These are phyloP conservation scores for Leiothrix lutea DNA, from an alignment of 2,113 vertebrate species.

Conservation along the genomic window DNA sequence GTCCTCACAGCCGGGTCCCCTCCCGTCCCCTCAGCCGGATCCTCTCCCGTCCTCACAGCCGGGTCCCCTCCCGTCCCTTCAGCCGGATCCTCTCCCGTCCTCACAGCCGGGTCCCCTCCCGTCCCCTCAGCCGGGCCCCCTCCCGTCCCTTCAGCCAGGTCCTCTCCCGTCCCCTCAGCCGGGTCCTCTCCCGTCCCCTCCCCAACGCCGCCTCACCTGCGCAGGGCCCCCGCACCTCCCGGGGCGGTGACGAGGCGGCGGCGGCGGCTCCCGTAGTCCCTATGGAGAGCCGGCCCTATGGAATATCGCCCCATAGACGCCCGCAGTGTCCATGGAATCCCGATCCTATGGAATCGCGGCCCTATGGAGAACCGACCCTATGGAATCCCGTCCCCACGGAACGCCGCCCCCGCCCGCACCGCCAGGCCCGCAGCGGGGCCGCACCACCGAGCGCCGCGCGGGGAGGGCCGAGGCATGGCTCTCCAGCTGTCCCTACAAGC, in stretches of 20 bases:
- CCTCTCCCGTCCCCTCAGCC: too few relatives aligned
- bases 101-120: too few relatives aligned
- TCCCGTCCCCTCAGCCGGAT: background rate
- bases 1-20: too few relatives aligned
- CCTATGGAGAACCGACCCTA: background rate
- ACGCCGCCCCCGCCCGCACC: background rate
- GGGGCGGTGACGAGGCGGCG: background rate
- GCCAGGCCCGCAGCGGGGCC: background rate
- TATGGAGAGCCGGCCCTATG: background rate
- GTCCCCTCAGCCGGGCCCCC: too few relatives aligned
- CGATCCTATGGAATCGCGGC: background rate
- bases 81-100: too few relatives aligned
- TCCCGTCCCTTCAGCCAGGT: too few relatives aligned
- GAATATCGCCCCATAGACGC: background rate
- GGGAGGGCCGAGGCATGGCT: background rate
- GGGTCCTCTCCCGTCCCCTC: background rate
- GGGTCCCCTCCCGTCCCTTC: too few relatives aligned
- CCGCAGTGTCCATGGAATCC: background rate
- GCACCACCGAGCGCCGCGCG: background rate
- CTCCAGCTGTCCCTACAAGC: accelerated
- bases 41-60: background rate
- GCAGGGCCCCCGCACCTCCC: background rate
- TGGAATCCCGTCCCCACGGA: background rate
- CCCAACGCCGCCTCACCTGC: background rate
- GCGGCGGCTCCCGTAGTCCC: background rate